phyloP scores from a whole-genome alignment of 2,113 vertebrate species.

The Guaruba guarouba region DNA sequence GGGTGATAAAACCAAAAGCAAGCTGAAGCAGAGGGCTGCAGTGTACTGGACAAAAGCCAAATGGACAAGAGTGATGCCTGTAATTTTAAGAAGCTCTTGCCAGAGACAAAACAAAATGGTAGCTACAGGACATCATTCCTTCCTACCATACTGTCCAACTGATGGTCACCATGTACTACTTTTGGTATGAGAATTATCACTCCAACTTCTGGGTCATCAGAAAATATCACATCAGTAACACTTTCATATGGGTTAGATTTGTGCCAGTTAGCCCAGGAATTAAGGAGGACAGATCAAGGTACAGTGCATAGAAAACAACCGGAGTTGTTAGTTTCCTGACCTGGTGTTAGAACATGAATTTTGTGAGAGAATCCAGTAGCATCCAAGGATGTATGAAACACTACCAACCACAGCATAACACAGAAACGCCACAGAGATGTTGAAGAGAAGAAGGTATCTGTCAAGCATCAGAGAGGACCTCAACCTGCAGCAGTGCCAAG shows the following conservation, averaged over 20 bases:
- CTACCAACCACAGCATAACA: not conserved
- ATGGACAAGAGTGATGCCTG: not conserved
- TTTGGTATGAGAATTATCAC: not conserved
- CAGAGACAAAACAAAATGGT: not conserved
- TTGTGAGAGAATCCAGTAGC: not conserved
- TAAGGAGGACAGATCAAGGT: not conserved
- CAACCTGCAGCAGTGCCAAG: not conserved
- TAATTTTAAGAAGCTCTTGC: not conserved
- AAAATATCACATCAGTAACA: not conserved
- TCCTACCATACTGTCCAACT: not conserved
- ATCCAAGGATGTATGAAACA: not conserved
- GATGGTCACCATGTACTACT: not conserved
- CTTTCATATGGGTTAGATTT: not conserved
- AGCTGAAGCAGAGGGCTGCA: constrained; percentile 65
- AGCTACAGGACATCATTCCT: constrained; percentile 7
- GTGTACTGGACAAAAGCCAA: not conserved
- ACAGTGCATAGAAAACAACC: not conserved
- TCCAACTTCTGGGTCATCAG: not conserved
- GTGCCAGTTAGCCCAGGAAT: not conserved
- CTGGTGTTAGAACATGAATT: not conserved
- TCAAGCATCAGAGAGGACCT: not conserved
- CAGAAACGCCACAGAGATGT: not conserved
- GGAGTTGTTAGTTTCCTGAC: not conserved
- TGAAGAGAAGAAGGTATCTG: not conserved
- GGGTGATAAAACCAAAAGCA: constrained; percentile 88